These are phyloP conservation scores for Dilophus febrilis DNA, from an alignment of 2,888 invertebrate species.

Conservation along the genomic window DNA sequence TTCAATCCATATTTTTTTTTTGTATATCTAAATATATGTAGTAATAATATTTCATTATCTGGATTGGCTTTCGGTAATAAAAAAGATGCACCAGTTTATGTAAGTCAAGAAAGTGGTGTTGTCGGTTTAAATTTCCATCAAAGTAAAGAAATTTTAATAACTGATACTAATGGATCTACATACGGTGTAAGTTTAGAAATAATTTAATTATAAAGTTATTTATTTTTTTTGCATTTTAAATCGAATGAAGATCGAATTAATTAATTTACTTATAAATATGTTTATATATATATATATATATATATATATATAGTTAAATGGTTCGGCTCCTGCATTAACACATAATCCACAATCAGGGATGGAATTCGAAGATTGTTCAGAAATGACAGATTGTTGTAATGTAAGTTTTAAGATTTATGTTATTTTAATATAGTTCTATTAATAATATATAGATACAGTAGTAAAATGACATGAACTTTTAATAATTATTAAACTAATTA, in stretches of 20 bases:
- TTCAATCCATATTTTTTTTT: constrained; percentile 10
- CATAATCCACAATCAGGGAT: constrained; percentile 4
- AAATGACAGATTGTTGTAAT: constrained; percentile 28
- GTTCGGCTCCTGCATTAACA: constrained; percentile 5
- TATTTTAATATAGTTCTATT: too few relatives aligned
- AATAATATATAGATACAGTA: too few relatives aligned
- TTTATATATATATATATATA: background rate
- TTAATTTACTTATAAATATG: background rate
- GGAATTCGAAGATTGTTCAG: constrained; percentile 36
- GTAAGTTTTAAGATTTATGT: constrained; percentile 26
- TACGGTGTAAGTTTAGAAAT: constrained; percentile 22
- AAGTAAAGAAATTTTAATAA: constrained; percentile 73
- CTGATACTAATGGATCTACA: constrained; percentile 47
- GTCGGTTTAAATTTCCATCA: constrained; percentile 79
- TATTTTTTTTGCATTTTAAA: too few relatives aligned
- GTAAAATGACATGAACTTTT: too few relatives aligned
- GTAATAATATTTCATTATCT: constrained; percentile 63
- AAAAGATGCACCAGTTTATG: constrained; percentile 66
- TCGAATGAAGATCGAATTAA: background rate
- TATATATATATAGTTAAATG: constrained; percentile 6
- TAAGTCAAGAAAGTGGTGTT: constrained; percentile 72
- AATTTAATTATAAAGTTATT: too few relatives aligned
- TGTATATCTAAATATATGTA: too few relatives aligned
- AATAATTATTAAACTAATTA: too few relatives aligned
- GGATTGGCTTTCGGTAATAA: constrained; percentile 66